Base-by-base conservation (phyloP, 1,140 invertebrate genomes). In the Dinothrombium tinctorium region DNA sequence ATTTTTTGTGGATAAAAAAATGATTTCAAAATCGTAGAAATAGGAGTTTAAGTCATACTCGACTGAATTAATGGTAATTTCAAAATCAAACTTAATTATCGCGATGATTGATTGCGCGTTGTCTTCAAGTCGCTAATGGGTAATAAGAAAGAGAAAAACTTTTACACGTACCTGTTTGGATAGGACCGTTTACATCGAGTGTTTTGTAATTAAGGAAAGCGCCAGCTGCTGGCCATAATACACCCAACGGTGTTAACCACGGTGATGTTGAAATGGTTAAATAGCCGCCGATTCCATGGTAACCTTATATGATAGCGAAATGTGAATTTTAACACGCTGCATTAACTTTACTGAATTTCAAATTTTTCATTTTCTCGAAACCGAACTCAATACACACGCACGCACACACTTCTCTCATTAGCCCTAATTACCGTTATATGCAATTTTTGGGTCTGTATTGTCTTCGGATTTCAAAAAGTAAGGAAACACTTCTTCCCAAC, bases 381-480 rank as follows among this genome's bases (percentile, higher is more conserved):
- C n/a, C n/a, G n/a, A n/a, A n/a, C n/a, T n/a, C n/a, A n/a, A n/a
- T n/a, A n/a, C n/a, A n/a, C n/a, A n/a, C n/a, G n/a, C n/a, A 29
- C 15, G 28, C 28, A 29, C 11, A 29, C 15, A 29, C 15, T 3
- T 11, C 15, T 7, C 7, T 28, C 7, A 28, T 33, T 17, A 0
- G 20, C 15, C 17, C 9, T 8, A 37, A 12, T 25, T 38, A 38
- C 71, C 64, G 22, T 41, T 47, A 15, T 14, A 33, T 11, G 38
- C 44, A 25, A 32, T 19, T 17, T 41, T 28, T 11, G 79, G 77
- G 54, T 87, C 84, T 39, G 72, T 64, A 45, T 84, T 82, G 52
- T 84, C 77, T 62, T 84, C 80, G 0, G 77, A 79, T 55, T 84
- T 83, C 2, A 49, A 82, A 58, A 92, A 92, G 52, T 89, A 92